Percentiles rank a stretch among this genome's conserved stretches.
Conservation (phyloP, 2,888 invertebrate genomes). For the Hemaris fuciformis region DNA sequence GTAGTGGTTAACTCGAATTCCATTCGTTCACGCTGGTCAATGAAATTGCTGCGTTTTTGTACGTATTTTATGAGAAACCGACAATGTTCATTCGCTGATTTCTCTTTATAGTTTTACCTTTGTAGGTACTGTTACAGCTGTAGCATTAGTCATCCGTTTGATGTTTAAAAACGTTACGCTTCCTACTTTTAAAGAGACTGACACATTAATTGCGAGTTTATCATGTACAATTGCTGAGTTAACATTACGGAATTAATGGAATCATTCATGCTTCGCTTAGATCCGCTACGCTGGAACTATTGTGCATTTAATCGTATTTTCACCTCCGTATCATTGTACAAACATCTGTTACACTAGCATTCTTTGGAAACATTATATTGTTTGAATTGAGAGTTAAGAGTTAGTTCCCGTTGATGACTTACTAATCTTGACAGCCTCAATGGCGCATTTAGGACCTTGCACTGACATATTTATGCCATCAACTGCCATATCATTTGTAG, state of each 20-base stretch:
- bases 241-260: slow-evolving; percentile 7
- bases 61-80: background rate
- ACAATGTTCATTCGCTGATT: background rate
- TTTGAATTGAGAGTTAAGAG: background rate
- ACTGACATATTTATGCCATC: too few relatives aligned
- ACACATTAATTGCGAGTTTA: slow-evolving; percentile 4
- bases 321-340: background rate
- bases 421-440: too few relatives aligned
- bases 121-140: slow-evolving; percentile 1
- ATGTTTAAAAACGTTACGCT: background rate
- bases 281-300: background rate
- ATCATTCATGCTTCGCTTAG: slow-evolving; percentile 9
- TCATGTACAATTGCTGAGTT: slow-evolving; percentile 2
- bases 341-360: background rate
- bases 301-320: background rate
- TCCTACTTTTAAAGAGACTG: background rate
- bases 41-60: slow-evolving; percentile 10
- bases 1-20: slow-evolving; percentile 11
- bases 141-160: background rate
- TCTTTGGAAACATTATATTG: too few relatives aligned
- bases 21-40: slow-evolving; percentile 9
- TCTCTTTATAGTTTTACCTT: slow-evolving; percentile 3
- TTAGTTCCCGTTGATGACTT: too few relatives aligned
- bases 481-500: too few relatives aligned
- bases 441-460: too few relatives aligned